Evolutionary conservation across 2,888 invertebrate genomes (phyloP), one percentile per base, ranked within the genome.

Genomic region (Corythucha ciliata): DNA sequence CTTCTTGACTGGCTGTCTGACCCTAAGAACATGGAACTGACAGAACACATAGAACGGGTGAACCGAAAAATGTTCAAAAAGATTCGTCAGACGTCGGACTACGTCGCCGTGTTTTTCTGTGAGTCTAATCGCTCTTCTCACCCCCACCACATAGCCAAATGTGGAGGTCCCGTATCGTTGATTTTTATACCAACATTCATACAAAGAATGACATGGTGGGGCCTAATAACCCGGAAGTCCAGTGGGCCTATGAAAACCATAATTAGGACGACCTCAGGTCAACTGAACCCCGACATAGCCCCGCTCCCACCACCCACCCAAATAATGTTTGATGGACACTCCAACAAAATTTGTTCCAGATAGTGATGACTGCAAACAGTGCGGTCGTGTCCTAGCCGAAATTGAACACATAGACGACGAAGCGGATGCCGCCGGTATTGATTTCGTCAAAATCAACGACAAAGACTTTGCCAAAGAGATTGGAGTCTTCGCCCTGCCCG

Each of bases 361-460:
- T 74, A 89, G 89, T 75, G 86, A 86, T 75, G 90, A 91, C 72
- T 91, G 91, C 74, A 91, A 90, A 70, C 91, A 91, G 70, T 92
- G 91, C 67, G 85, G 86, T 60, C 78, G 83, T 66, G 91, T 91
- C 22, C 73, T 91, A 60, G 75, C 79, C 29, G 90, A 90, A 68
- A 83, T 91, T 59, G 91, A 91, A 65, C 89, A 90, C 67, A 92
- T 92, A 61, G 92, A 92, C 63, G 92, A 92, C 64, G 92, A 92
- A 60, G 91, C 90, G 0, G 90, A 91, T 65, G 76, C 80, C 16
- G 86, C 85, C 3, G 89, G 89, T 5, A 91, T 92, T 57, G 89
- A 91, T 65, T 91, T 92, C 62, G 88, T 92, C 3, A 90, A 92
- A 68, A 84, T 92, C 61, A 88, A 92, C 61, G 90, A 92, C 64